Conservation (phyloP, 2,888 invertebrate species). For the Ormyrus thymus region DNA sequence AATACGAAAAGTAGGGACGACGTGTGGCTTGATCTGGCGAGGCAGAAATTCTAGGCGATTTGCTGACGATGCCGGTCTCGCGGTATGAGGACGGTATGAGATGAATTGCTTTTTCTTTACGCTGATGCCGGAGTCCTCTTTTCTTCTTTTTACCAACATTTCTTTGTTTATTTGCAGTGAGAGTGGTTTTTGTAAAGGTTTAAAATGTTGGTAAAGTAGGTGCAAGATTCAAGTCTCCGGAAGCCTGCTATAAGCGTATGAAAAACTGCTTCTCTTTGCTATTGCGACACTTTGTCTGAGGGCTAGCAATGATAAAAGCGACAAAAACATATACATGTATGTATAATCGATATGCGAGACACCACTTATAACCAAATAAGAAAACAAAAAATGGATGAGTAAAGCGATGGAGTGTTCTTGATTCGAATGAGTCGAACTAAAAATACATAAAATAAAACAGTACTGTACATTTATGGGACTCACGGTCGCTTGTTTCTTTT, state of each 20-base stretch:
- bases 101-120: too few species aligned
- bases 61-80: neutral
- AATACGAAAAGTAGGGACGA: neutral
- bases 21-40: neutral
- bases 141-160: too few species aligned
- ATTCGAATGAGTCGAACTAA: slow-evolving; percentile 55
- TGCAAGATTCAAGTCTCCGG: slow-evolving; percentile 21
- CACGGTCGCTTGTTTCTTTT: slow-evolving; percentile 78
- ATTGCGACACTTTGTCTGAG: slow-evolving; percentile 48
- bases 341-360: slow-evolving; percentile 40
- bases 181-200: neutral
- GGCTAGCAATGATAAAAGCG: slow-evolving; percentile 43
- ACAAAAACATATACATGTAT: slow-evolving; percentile 43
- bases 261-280: slow-evolving; percentile 34
- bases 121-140: too few species aligned
- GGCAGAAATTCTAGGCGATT: neutral
- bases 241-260: slow-evolving; percentile 28
- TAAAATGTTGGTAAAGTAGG: slow-evolving; percentile 7
- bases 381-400: slow-evolving; percentile 49
- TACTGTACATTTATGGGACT: slow-evolving; percentile 73
- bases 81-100: neutral
- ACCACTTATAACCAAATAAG: slow-evolving; percentile 64
- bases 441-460: slow-evolving; percentile 62
- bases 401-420: slow-evolving; percentile 40
- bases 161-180: neutral